Percentiles rank a stretch among this genome's conserved stretches.
Evolutionary conservation across 2,888 invertebrate species (phyloP).

Genomic region (Sphaerophoria taeniata): DNA sequence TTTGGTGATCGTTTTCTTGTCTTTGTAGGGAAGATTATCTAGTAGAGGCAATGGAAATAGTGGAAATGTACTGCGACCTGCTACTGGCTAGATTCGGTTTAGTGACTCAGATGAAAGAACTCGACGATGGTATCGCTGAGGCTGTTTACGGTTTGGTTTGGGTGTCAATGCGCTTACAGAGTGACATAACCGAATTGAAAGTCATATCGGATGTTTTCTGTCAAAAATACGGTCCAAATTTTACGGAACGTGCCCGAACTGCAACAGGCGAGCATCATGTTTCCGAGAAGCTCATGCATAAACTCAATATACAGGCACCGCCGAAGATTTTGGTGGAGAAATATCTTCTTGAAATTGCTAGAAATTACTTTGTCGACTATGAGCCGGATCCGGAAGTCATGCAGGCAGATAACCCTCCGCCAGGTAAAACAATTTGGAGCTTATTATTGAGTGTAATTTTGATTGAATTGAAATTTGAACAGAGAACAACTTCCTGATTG

Average conservation of each 20-base stretch:
- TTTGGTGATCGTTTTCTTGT: neutral
- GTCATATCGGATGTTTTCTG: constrained; percentile 94
- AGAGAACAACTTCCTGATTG: constrained; percentile 86
- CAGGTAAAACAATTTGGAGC: no score
- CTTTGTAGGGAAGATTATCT: constrained; percentile 95
- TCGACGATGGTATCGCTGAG: constrained; percentile 98
- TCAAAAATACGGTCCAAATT: constrained; percentile 96
- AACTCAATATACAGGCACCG: constrained; percentile 96
- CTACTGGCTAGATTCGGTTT: constrained; percentile 97
- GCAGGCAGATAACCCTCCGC: constrained; percentile 86
- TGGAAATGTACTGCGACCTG: constrained; percentile 99
- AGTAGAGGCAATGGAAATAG: constrained; percentile 99
- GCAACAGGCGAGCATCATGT: constrained; percentile 94
- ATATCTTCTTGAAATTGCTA: constrained; percentile 97
- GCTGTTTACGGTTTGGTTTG: constrained; percentile 96
- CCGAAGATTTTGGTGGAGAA: constrained; percentile 97
- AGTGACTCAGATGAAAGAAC: constrained; percentile 97
- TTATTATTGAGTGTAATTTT: no score
- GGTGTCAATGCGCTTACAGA: constrained; percentile 96
- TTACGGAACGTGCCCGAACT: constrained; percentile 94
- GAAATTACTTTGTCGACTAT: constrained; percentile 96
- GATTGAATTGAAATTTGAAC: no score
- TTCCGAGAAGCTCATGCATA: constrained; percentile 96
- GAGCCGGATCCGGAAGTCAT: constrained; percentile 97
- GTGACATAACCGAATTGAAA: constrained; percentile 91